Base-by-base conservation (phyloP, 1,140 invertebrate species). In the Papilio aristodemus region DNA sequence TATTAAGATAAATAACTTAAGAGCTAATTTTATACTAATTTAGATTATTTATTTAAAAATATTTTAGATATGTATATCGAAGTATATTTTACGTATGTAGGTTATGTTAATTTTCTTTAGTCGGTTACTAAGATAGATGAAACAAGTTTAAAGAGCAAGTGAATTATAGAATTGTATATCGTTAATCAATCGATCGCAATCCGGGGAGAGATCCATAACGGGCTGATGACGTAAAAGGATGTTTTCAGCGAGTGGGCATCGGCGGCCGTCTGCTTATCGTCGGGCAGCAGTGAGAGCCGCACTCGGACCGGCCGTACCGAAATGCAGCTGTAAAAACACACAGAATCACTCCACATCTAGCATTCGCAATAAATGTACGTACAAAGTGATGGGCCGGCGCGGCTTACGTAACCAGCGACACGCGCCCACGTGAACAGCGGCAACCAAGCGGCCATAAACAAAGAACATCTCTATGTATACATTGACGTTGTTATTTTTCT, bases 201-300 rank as follows among this genome's bases (percentile, higher is more conserved):
- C 76, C 72, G 72, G 67, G 75, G 81, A 71, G 59, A 77, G 73
- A 84, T 78, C 85, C 87, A 89, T 89, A 88, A 79, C 82, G 79
- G 78, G 81, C 71, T 69, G 87, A 89, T 91, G 89, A 91, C 87
- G 89, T 89, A 91, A 91, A 91, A 91, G 89, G 89, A 90, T 91
- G 89, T 91, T 89, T 90, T 91, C 89, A 88, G 84, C 89, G 80
- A 78, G 85, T 79, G 84, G 83, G 87, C 81, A 87, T 85, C 80
- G 79, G 80, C 77, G 81, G 82, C 82, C 79, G 89, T 87, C 89
- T 91, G 89, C 88, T 90, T 91, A 90, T 90, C 83, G 89, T 91
- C 89, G 75, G 73, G 71, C 72, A 76, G 85, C 87, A 87, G 87
- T 88, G 86, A 85, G 75, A 89, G 79, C 80, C 86, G 83, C 78